Base-by-base conservation (phyloP, 1,140 invertebrate genomes). In the Drosophila navojoa region DNA sequence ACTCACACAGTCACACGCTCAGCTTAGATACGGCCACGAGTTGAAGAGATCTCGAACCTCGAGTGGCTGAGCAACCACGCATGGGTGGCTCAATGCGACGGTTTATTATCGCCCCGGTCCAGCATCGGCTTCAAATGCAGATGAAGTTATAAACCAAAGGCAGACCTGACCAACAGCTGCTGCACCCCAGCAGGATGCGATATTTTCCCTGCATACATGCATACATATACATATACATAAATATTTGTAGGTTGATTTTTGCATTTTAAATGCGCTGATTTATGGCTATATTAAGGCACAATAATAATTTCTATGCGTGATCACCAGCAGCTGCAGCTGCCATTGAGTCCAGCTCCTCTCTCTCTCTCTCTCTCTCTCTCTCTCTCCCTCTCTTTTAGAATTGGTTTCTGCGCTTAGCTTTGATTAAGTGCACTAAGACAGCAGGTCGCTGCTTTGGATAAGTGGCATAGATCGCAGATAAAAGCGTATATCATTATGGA, bases 281-380 rank as follows among this genome's bases (percentile, higher is more conserved):
- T 89, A 87, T 87, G 84, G 80, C 84, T 87, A 87, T 87, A 87
- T 87, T 87, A 87, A 87, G 77, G 84, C 74, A 80, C 79, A 87
- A 89, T 89, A 89, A 87, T 87, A 87, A 89, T 87, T 90, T 90
- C 77, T 77, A 87, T 87, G 82, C 82, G 79, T 89, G 81, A 85
- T 81, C 81, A 77, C 77, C 77, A 66, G 81, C 81, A 81, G 76
- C 73, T 80, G 66, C 66, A 68, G 64, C 64, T 59, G 55, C 64
- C 29, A 68, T 9, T 32, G 16, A 38, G 9, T 38, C 15, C 6
- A 6, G 1, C 40, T 35, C n/a, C n/a, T 52, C 40, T 3, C n/a
- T 27, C 9, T 22, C 27, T 4, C 13, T 45, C 27, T 25, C 49
- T n/a, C 35, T 53, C 49, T 29, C n/a, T 52, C 38, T 44, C 15